Conservation (phyloP, 2,797 vertebrate genomes). For the Onychomys arenicola region DNA sequence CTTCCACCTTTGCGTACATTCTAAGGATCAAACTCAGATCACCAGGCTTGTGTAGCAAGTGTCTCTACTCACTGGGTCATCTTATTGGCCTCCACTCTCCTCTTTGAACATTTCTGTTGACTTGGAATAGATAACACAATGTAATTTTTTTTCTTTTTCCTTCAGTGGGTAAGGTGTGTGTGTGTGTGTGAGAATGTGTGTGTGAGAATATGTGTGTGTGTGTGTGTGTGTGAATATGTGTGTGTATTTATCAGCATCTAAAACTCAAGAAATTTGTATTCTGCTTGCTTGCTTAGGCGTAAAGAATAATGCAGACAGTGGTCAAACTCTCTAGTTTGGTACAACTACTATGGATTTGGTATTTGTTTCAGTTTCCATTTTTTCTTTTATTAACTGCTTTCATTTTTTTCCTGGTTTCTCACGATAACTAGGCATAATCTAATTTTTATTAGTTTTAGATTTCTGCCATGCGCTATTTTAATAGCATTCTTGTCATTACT, state of each 20-base stretch:
- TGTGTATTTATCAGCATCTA: not conserved
- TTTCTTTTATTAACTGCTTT: constrained; percentile 48
- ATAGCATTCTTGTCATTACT: not conserved
- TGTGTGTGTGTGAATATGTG: not conserved
- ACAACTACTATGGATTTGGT: constrained; percentile 29
- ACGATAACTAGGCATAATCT: not conserved
- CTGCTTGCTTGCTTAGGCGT: constrained; percentile 46
- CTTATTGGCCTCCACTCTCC: not conserved
- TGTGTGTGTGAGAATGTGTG: no score
- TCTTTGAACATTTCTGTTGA: not conserved
- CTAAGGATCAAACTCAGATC: no score
- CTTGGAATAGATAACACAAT: not conserved
- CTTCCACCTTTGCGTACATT: no score
- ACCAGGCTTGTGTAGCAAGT: not conserved
- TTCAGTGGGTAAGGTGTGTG: constrained; percentile 1
- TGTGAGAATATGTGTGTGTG: no score
- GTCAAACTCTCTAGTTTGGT: constrained; percentile 31
- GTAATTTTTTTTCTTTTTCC: constrained; percentile 42
- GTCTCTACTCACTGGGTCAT: not conserved
- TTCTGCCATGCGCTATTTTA: not conserved
- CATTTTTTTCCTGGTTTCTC: constrained; percentile 16
- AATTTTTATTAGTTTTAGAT: not conserved
- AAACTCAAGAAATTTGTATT: constrained; percentile 22
- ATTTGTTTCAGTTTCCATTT: constrained; percentile 40
- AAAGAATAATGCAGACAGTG: not conserved